Evolutionary conservation across 2,797 vertebrate genomes (phyloP), one percentile per base, ranked within the genome.

Genomic region (Bufotes viridis): DNA sequence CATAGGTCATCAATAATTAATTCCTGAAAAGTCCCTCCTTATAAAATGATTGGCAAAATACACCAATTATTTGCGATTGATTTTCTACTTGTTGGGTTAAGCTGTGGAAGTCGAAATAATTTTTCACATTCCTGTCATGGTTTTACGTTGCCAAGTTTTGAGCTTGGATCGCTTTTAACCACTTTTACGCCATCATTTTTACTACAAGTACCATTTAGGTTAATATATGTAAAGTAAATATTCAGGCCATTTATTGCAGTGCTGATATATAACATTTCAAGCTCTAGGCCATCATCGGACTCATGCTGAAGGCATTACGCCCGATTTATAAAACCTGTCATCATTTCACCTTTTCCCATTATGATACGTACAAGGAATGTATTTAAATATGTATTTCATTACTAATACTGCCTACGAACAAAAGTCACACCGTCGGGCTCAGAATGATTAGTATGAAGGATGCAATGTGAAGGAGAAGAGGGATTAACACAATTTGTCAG

Each of bases 401-500:
- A 85, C 24, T 51, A 85, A 76, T 24, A 5, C 14, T 65, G 2
- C 9, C 58, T 10, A 34, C 12, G n/a, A 12, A 42, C 72, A 53
- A 61, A 17, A 65, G 29, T 58, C 53, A 83, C 51, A 72, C 70
- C 20, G 58, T 7, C 49, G 22, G 72, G 18, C 74, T 51, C 17
- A 18, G 70, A 76, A 60, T 7, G 51, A 76, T 22, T 22, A 42
- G 49, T 26, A 61, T 20, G 70, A 85, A 85, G 29, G 51, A 53
- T 65, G 84, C 60, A 26, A 29, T 49, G 51, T 29, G 84, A 75
- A 34, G 55, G 67, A 63, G 13, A 65, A 55, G 57, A 53, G 58
- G 60, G 84, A 85, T 78, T 78, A 78, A 60, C 84, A 65, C 84
- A 78, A 85, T 78, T 53, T 85, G 42, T 65, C 78, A 78, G 34